Evolutionary conservation across 2,113 vertebrate genomes (phyloP), one percentile per base, ranked within the genome.

Genomic region (Anoplopoma fimbria): DNA sequence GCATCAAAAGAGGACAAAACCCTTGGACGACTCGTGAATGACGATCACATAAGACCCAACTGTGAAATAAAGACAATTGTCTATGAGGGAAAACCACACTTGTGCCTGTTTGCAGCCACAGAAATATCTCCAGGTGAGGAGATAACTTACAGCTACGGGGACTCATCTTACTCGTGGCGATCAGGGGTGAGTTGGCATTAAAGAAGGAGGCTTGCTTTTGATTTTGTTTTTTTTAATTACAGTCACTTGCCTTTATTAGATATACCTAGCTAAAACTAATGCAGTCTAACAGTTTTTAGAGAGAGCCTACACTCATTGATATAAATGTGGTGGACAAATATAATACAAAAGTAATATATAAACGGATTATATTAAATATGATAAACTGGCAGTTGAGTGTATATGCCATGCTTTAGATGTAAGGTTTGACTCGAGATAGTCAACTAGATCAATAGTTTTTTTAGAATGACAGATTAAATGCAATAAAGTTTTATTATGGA

Each of bases 11-110:
- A 89, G 0, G 78, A 88, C 25, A 0, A 40, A 7, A 75, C 14
- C 34, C 78, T 91, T 7, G 89, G 89, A 63, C 76, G 83, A 62
- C 78, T 89, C 1, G 89, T 89, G 25, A 91, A 91, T 55, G 81
- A 91, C 9, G 64, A 91, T 62, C 67, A 91, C 67, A 19, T 10
- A 9, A 84, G 13, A 79, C 89, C 89, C 31, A 91, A 89, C 85
- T 91, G 90, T 60, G 55, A 75, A 69, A 61, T 89, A 23, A 91
- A 36, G 81, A 91, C n/a, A 38, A 29, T 91, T 0, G 25, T 72
- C 19, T 62, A 0, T 12, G 51, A 82, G 2, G 90, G 81, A 61
- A 81, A 73, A 45, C 90, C 88, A 73, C 90, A 90, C 67, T 42
- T 85, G 67, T 90, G 86, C 25, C 74, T 90, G 19, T 88, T 91